phyloP scores from a whole-genome alignment of 2,113 vertebrate species.

The Dromaius novaehollandiae region DNA sequence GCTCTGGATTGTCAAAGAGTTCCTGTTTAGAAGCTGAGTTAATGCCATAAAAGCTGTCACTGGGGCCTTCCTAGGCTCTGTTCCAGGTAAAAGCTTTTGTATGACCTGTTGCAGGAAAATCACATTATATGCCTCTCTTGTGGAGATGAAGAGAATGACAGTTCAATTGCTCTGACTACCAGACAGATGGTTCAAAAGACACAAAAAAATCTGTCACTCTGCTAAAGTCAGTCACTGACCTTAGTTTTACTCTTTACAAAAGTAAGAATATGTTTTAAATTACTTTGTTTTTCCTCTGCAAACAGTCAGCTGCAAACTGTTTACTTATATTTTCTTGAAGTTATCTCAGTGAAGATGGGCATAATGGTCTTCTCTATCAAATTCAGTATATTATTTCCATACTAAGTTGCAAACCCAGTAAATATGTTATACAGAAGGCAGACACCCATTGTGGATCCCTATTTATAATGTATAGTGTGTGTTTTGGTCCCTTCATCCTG shows the following conservation, averaged over 20 bases:
- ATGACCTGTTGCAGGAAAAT: constrained; percentile 25
- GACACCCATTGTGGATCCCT: background rate
- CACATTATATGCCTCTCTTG: constrained; percentile 5
- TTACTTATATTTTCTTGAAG: background rate
- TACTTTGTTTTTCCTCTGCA: background rate
- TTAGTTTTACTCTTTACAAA: background rate
- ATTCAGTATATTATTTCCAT: background rate
- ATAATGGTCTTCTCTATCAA: background rate
- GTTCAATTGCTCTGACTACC: background rate
- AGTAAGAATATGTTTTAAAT: background rate
- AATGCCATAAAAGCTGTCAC: constrained; percentile 25
- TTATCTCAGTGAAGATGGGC: background rate
- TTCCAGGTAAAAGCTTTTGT: constrained; percentile 41
- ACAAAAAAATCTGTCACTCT: background rate
- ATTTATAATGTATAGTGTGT: background rate
- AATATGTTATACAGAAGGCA: background rate
- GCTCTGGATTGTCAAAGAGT: background rate
- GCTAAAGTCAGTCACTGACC: background rate
- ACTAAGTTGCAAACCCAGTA: background rate
- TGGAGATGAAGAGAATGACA: background rate
- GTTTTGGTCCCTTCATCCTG: background rate
- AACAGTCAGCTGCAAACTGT: background rate
- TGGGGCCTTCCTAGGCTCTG: constrained; percentile 6
- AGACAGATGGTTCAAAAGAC: background rate
- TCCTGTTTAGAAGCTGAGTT: background rate